Evolutionary conservation across 2,113 vertebrate genomes (phyloP), one percentile per base, ranked within the genome.

Genomic region (Motacilla tschutschensis): DNA sequence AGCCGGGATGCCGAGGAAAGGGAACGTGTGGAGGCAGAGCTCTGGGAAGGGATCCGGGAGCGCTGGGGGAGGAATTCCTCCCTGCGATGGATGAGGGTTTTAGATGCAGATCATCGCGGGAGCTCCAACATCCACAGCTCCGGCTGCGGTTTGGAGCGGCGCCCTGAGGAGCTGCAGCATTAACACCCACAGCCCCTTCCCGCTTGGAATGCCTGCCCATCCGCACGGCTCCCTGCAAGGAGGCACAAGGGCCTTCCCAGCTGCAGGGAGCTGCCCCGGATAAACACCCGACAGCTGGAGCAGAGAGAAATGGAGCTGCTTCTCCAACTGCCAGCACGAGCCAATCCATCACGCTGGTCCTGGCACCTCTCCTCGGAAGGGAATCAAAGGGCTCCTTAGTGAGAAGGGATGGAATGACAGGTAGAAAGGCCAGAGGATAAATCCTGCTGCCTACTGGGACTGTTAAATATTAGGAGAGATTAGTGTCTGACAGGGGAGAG

Each of bases 391-490:
- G 79, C 92, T 95, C 74, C 95, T 95, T 96, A 94, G 95, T 96
- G 95, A 95, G 95, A 96, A 91, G 90, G 78, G 94, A 96, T 96
- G 95, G 95, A 95, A 94, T 96, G 96, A 95, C 96, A 96, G 92
- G 93, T 95, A 94, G 94, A 96, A 95, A 96, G 95, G 92, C 92
- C 93, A 95, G 91, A 91, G 93, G 95, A 94, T 92, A 95, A 95
- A 95, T 96, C 93, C 94, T 88, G 77, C 84, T 94, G 93, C 93
- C 95, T 96, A 93, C 94, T 86, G 95, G 93, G 95, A 94, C 95
- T 95, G 93, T 95, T 96, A 95, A 96, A 96, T 96, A 96, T 96
- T 96, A 95, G 93, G 94, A 91, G 91, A 95, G 95, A 96, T 96
- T 95, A 95, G 91, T 88, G 90, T 83, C 94, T 96, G 95, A 96